phyloP scores from a whole-genome alignment of 2,797 vertebrate genomes.

The Leontopithecus rosalia region DNA sequence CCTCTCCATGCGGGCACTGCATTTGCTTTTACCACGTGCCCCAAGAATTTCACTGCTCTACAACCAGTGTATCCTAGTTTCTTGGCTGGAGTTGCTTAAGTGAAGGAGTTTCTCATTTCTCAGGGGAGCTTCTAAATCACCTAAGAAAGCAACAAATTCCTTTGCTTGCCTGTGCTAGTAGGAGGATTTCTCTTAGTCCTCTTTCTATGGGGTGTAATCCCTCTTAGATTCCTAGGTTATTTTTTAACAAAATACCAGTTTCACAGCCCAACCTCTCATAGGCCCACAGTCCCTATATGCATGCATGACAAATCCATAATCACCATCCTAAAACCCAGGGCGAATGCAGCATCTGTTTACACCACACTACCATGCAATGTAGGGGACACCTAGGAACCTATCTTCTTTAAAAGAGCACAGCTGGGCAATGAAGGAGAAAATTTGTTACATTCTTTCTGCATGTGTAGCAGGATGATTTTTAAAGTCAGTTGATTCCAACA shows the following conservation, averaged over 20 bases:
- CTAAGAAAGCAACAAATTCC: not conserved
- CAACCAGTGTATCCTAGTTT: not conserved
- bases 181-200: not conserved
- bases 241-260: not conserved
- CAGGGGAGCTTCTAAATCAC: not conserved
- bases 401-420: not conserved
- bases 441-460: not conserved
- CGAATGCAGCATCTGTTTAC: not conserved
- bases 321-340: not conserved
- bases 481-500: not conserved
- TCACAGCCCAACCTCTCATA: not conserved
- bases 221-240: not conserved
- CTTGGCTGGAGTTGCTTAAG: not conserved
- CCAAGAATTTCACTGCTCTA: not conserved
- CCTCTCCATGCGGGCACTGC: not conserved
- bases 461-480: not conserved
- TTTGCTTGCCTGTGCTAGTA: not conserved
- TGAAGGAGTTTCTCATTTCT: not conserved
- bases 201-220: not conserved
- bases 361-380: not conserved
- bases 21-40: not conserved
- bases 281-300: not conserved
- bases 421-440: not conserved
- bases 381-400: not conserved
- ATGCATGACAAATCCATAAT: not conserved